Base-by-base conservation (phyloP, 2,888 invertebrate species). In the Tetranychus piercei region DNA sequence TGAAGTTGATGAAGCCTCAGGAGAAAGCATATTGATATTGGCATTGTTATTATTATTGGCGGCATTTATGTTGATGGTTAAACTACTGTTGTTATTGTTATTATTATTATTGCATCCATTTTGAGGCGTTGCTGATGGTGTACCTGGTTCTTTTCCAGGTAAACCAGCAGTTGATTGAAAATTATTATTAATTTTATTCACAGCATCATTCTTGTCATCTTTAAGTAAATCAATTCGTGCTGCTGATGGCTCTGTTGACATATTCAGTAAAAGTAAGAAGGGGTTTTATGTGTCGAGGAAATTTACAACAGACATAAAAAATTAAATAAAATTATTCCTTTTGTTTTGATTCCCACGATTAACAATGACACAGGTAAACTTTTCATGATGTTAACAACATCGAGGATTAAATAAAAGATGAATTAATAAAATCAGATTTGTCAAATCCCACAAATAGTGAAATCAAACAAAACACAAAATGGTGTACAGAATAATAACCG, bases 191-290 rank as follows among this genome's bases (percentile, higher is more conserved):
- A 15, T 55, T 55, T 9, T 9, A 55, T 55, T 55, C 9, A 15
- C 55, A 55, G 55, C 55, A 55, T 55, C 55, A 15, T 55, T 55
- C 55, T 55, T 55, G 15, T 55, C 55, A 15, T 55, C 55, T 15
- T 55, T 55, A 9, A 55, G 15, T 55, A 15, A 55, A 15, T 55
- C 55, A 55, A 55, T 55, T 69, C 69, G 69, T 11, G n/a, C 69
- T 23, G 69, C 69, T 11, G 69, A 9, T 23, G 69, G n/a, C 69
- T 69, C 69, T 55, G 55, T 55, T 55, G 55, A 55, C 55, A 55
- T 55, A 15, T 55, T 55, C 9, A 55, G 55, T 55, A 15, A 15
- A 55, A 55, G 55, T 15, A 15, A 55, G 15, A 55, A 55, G 34
- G 34, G 34, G 34, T 34, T 15, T 55, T 55, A 15, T 55, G 55